Percentiles rank a stretch among this genome's conserved stretches.
phyloP scores from a whole-genome alignment of 1,140 invertebrate genomes.

The Brachionus calyciflorus region DNA sequence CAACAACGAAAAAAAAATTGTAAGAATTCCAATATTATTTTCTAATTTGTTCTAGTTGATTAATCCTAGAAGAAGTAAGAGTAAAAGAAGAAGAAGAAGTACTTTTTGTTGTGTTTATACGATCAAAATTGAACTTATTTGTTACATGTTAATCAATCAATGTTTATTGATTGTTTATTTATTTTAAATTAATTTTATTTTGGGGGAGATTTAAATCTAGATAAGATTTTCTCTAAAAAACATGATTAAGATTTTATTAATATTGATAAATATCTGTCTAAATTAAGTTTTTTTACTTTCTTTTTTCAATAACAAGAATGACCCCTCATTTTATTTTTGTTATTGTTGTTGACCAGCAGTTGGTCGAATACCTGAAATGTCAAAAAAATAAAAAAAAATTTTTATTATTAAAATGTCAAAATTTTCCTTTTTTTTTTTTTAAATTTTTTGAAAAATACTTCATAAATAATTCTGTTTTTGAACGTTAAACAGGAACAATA shows the following conservation, averaged over 20 bases:
- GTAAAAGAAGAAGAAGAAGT: too few relatives aligned
- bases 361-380: too few relatives aligned
- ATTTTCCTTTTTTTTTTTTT: too few relatives aligned
- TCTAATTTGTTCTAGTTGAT: slow-evolving; percentile 30
- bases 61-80: too few relatives aligned
- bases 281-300: background rate
- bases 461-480: background rate
- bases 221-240: slow-evolving; percentile 19
- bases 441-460: too few relatives aligned
- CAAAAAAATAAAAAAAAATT: too few relatives aligned
- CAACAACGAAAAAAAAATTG: background rate
- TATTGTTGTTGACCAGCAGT: too few relatives aligned
- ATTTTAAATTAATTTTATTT: slow-evolving; percentile 27
- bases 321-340: too few relatives aligned
- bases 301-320: too few relatives aligned
- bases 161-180: background rate
- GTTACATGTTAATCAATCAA: slow-evolving; percentile 40
- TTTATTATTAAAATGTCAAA: too few relatives aligned
- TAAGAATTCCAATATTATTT: slow-evolving; percentile 8
- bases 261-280: background rate
- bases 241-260: slow-evolving; percentile 28
- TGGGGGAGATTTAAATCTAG: slow-evolving; percentile 3
- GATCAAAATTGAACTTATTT: background rate
- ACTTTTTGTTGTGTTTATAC: background rate
- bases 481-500: background rate